Percentiles rank a stretch among this genome's conserved stretches.
Evolutionary conservation across 1,140 invertebrate genomes (phyloP).

Genomic region (Acromyrmex charruanus): DNA sequence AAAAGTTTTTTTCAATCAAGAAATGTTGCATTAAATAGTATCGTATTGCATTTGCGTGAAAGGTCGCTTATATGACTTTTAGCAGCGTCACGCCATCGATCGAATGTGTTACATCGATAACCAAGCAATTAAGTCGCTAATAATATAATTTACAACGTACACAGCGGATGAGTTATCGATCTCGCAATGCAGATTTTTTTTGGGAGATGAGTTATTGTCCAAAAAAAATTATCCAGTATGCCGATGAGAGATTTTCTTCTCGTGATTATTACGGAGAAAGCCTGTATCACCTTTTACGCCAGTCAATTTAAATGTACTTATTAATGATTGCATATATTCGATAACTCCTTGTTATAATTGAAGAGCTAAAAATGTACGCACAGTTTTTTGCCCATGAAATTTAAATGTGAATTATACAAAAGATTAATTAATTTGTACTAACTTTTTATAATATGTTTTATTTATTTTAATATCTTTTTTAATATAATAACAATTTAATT

Average conservation of each 20-base stretch:
- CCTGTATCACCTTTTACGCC: slow-evolving; percentile 38
- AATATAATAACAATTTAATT: too few species aligned
- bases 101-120: slow-evolving; percentile 70
- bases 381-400: neutral
- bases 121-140: slow-evolving; percentile 75
- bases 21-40: neutral
- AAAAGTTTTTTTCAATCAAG: neutral
- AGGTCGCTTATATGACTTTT: slow-evolving; percentile 52
- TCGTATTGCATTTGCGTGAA: slow-evolving; percentile 32
- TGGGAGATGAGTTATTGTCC: slow-evolving; percentile 69
- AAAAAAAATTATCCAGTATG: slow-evolving; percentile 70
- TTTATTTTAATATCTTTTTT: neutral
- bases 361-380: neutral
- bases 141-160: slow-evolving; percentile 75
- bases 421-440: neutral
- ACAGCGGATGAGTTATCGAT: slow-evolving; percentile 73
- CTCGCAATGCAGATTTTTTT: slow-evolving; percentile 22
- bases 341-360: slow-evolving; percentile 1
- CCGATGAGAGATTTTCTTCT: slow-evolving; percentile 56
- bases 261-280: slow-evolving; percentile 63
- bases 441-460: neutral
- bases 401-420: neutral
- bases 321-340: slow-evolving; percentile 50
- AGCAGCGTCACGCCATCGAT: slow-evolving; percentile 15
- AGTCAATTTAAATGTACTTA: slow-evolving; percentile 67